These are phyloP conservation scores for Cherax quadricarinatus DNA, from an alignment of 1,140 invertebrate species.

Conservation along the genomic window DNA sequence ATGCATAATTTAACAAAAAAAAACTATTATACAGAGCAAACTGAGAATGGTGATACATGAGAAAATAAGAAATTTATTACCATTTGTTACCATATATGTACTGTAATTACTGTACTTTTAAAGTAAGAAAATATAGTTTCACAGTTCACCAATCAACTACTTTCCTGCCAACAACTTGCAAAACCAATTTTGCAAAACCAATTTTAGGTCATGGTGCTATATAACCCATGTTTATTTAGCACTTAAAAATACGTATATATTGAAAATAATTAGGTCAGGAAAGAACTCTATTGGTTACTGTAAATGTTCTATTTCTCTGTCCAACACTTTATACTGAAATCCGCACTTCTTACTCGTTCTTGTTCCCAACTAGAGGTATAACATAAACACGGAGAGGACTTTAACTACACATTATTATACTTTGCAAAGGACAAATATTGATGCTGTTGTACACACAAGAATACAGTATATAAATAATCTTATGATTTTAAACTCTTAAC, in stretches of 20 bases:
- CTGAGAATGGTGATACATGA: too few species aligned
- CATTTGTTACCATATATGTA: conserved; percentile 20
- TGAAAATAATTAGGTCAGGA: neutral
- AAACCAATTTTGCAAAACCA: too few species aligned
- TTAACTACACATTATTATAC: too few species aligned
- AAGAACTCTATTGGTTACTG: neutral
- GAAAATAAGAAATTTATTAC: neutral
- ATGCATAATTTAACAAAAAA: too few species aligned
- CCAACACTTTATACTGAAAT: neutral
- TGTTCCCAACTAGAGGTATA: neutral
- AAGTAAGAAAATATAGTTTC: conserved; percentile 54
- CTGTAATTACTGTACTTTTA: neutral
- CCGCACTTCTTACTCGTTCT: neutral
- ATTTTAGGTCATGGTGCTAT: too few species aligned
- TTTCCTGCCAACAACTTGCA: conserved; percentile 25
- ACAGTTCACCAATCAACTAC: conserved; percentile 35
- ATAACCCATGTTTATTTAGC: too few species aligned
- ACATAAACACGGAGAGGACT: neutral
- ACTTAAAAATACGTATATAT: too few species aligned
- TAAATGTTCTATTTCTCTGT: neutral
- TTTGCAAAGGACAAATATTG: too few species aligned
- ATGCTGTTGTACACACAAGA: too few species aligned
- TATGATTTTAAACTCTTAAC: neutral
- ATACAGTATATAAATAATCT: neutral
- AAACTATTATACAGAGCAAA: too few species aligned